Base-by-base conservation (phyloP, 2,888 invertebrate species). In the Imbricaverruca yamaguchii region DNA sequence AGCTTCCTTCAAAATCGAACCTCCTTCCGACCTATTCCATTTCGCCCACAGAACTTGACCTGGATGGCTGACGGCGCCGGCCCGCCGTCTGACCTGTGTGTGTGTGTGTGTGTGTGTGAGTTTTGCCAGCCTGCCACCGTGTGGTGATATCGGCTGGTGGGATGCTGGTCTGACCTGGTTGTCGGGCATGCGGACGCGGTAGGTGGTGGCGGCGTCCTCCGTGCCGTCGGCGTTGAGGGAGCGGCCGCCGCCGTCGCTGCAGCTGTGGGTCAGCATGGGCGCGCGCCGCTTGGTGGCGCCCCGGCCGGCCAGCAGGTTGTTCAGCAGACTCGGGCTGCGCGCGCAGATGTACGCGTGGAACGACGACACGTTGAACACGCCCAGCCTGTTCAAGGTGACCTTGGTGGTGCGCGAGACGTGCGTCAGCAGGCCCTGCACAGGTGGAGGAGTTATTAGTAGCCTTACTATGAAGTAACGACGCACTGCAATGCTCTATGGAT, bases 321-420 rank as follows among this genome's bases (percentile, higher is more conserved):
- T 96, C 84, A 96, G 91, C 85, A 96, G 89, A 82, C 95, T 96
- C 67, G 97, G 97, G 86, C 96, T 96, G 84, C 98, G 92, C 82
- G 97, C 97, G 88, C 97, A 97, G 85, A 98, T 97, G 88, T 97
- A 96, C 84, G 97, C 98, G 89, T 98, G 97, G 90, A 98, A 96
- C 84, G 97, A 97, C 82, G 97, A 97, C 85, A 98, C 97, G 81
- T 97, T 97, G 91, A 97, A 97, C 86, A 97, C 96, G 83, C 97
- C 97, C 86, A 98, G 90, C 87, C 96, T 94, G 90, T 97, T 96
- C 86, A 98, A 89, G 80, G 95, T 96, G 86, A 93, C 93, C 90
- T 98, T 98, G 85, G 97, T 97, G 85, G 94, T 93, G 85, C 96
- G 93, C 56, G 97, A 97, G 83, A 97, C 97, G 89, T 96, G 96